Percentiles rank a stretch among this genome's conserved stretches.
Evolutionary conservation across 2,113 vertebrate species (phyloP).

Genomic region (Manacus vitellinus): DNA sequence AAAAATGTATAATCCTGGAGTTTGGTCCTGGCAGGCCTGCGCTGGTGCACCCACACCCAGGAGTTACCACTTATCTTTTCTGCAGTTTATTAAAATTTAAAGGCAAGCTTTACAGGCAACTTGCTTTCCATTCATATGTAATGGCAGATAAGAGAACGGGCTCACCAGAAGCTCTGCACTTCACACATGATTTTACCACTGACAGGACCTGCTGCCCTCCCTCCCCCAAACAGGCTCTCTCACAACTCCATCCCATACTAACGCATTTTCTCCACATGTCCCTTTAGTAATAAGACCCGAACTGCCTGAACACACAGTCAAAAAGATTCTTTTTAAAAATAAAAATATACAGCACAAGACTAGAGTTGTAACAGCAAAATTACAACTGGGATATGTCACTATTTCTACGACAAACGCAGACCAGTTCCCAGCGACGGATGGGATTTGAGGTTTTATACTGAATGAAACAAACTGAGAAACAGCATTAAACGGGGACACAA

Average conservation of each 20-base stretch:
- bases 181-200: background rate
- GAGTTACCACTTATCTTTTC: conserved; percentile 21
- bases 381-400: background rate
- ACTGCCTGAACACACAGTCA: background rate
- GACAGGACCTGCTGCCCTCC: background rate
- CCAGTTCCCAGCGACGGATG: background rate
- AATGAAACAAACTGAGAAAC: background rate
- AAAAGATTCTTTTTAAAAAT: background rate
- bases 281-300: background rate
- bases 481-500: background rate
- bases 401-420: background rate
- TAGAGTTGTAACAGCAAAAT: background rate
- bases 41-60: background rate
- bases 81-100: conserved; percentile 55
- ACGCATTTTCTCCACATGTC: fast-evolving
- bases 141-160: background rate
- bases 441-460: background rate
- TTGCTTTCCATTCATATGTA: conserved; percentile 13
- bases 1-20: background rate
- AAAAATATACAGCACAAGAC: background rate
- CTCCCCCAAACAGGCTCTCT: background rate
- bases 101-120: conserved; percentile 30
- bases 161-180: background rate
- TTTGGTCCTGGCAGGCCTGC: background rate
- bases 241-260: background rate